A percentile compares a stretch with the other conserved stretches of the same genome.
phyloP scores from a whole-genome alignment of 2,797 vertebrate genomes.

The Psittacula derbiana region DNA sequence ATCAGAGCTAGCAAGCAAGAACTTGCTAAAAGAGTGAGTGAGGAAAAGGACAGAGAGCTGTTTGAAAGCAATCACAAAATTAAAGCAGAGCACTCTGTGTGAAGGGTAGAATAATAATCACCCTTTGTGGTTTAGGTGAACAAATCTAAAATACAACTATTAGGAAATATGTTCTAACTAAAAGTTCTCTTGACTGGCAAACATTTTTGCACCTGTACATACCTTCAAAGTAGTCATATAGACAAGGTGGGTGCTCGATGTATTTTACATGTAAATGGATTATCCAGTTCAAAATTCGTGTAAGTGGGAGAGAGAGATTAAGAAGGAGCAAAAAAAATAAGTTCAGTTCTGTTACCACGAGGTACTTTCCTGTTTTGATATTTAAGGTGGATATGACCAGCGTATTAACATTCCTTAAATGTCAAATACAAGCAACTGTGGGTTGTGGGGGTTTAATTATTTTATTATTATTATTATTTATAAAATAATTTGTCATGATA shows the following conservation, averaged over 20 bases:
- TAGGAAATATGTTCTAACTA: background rate
- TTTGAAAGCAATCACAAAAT: background rate
- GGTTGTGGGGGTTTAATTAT: background rate
- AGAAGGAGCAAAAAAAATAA: background rate
- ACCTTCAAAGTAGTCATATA: background rate
- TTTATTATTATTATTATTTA: background rate
- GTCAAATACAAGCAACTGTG: background rate
- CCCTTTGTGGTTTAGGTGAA: background rate
- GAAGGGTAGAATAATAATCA: background rate
- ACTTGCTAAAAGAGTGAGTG: background rate
- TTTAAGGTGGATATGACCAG: background rate
- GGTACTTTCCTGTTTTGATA: background rate
- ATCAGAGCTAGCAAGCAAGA: background rate
- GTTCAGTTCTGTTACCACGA: background rate
- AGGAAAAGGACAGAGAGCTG: background rate
- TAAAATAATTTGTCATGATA: background rate
- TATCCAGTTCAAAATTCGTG: background rate
- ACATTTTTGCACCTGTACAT: background rate
- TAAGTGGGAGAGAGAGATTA: background rate
- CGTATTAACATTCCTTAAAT: background rate
- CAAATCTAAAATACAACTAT: background rate
- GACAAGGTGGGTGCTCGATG: background rate
- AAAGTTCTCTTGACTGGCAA: background rate
- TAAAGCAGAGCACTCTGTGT: background rate
- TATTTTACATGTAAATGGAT: background rate